phyloP scores from a whole-genome alignment of 2,797 vertebrate species.

The Potorous gilbertii region DNA sequence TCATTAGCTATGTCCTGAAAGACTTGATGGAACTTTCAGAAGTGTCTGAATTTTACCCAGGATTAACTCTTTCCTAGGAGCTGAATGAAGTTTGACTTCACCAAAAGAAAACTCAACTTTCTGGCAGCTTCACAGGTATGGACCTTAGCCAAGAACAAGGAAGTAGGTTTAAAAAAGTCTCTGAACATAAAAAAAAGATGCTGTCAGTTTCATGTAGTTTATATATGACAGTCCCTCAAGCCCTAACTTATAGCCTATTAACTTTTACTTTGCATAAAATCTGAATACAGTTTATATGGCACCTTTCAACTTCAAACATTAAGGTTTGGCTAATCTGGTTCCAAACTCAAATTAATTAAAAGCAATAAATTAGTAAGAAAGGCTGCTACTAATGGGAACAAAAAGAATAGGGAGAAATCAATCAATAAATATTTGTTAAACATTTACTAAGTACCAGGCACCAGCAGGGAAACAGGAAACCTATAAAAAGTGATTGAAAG shows the following conservation, averaged over 20 bases:
- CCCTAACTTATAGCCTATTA: not conserved
- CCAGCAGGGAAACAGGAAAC: not conserved
- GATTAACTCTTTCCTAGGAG: not conserved
- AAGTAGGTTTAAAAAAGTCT: not conserved
- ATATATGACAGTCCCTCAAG: not conserved
- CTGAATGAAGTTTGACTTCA: not conserved
- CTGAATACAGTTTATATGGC: not conserved
- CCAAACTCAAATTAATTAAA: not conserved
- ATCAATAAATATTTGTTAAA: not conserved
- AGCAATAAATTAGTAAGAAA: not conserved
- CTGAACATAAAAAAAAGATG: not conserved
- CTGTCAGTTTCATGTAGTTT: not conserved
- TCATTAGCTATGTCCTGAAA: not conserved
- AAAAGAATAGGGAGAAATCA: not conserved
- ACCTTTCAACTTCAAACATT: not conserved
- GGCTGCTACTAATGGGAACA: not conserved
- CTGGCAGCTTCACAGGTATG: not conserved
- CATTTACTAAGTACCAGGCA: not conserved
- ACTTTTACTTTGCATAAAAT: not conserved
- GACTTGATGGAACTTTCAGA: not conserved
- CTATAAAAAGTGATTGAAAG: not conserved
- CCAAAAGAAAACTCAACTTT: not conserved
- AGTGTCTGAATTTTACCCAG: not conserved
- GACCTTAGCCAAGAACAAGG: not conserved
- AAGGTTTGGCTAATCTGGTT: not conserved